These are phyloP conservation scores for Chloroceryle amazona DNA, from an alignment of 2,797 vertebrate genomes.

Conservation along the genomic window DNA sequence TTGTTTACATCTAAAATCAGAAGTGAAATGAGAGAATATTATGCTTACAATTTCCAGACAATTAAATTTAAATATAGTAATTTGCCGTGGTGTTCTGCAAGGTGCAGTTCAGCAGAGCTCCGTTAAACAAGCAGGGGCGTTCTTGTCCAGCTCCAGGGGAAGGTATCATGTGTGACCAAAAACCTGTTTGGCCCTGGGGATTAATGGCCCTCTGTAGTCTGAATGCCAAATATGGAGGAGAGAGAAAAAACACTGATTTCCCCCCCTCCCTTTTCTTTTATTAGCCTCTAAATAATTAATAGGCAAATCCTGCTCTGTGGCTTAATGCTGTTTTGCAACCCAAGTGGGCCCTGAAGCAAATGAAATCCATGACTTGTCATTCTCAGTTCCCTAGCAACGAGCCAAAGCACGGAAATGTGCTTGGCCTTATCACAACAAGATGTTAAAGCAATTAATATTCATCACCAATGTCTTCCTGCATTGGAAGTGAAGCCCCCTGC, in stretches of 20 bases:
- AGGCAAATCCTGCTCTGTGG: conserved; percentile 40
- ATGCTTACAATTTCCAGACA: not conserved
- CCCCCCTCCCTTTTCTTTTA: not conserved
- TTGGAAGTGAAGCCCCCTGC: not conserved
- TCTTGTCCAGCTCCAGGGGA: not conserved
- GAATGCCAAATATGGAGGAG: not conserved
- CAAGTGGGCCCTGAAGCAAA: conserved; percentile 56
- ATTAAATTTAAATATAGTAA: not conserved
- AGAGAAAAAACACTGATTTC: not conserved
- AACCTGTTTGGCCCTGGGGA: not conserved
- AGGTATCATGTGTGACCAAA: not conserved
- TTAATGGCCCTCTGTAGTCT: not conserved
- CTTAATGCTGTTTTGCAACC: conserved; percentile 51
- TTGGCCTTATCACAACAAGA: conserved; percentile 71
- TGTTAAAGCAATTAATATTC: conserved; percentile 81
- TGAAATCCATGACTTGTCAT: conserved; percentile 65
- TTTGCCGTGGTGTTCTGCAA: not conserved
- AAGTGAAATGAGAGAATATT: not conserved
- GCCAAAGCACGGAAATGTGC: conserved; percentile 68
- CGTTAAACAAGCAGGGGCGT: not conserved
- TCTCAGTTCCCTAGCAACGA: conserved; percentile 84
- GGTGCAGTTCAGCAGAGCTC: not conserved
- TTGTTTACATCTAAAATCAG: conserved; percentile 14
- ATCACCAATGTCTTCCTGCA: conserved; percentile 14
- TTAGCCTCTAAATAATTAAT: conserved; percentile 72